Evolutionary conservation across 92 coral and sea anemone genomes (phyloP), one percentile per base, ranked within the genome.

Genomic region (Porites evermanni): DNA sequence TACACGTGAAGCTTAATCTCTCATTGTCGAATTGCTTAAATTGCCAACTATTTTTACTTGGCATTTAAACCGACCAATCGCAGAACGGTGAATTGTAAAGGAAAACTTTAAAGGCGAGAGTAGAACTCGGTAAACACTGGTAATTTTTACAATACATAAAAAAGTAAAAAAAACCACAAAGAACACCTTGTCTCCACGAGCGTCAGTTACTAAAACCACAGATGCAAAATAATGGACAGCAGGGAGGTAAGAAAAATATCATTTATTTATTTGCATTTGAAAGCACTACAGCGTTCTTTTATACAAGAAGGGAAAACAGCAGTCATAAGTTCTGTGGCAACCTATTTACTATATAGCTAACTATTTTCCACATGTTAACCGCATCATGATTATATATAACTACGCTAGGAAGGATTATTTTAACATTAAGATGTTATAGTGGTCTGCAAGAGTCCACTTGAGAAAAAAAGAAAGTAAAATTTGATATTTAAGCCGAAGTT

Each of bases 41-140:
- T 63, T n/a, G 68, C 6, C 3, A 52, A 64, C 14, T 38, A 64
- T 64, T 51, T 7, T 78, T 72, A 44, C 61, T 59, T 51, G 60
- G 71, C 70, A 14, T 64, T 64, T 44, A 1, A 52, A 67, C 23
- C 53, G 56, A n/a, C 84, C 75, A 79, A 79, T 66, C 47, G 5
- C n/a, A 44, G 38, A 54, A 50, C 14, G 64, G n/a, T 38, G 47
- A 38, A 38, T 38, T 38, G 7, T 38, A 38, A 38, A 24, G 52
- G 16, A 53, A 1, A 69, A 56, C 3, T 23, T 4, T 11, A 32
- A 6, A 53, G 9, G 78, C 50, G 78, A 8, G 78, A 7, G 20
- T 51, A 50, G 51, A 20, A 79, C 23, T 17, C 67, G 65, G 53
- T 53, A 19, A 67, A 79, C 52, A 17, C 29, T 20, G 67, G 54